Percentiles rank a stretch among this genome's conserved stretches.
Evolutionary conservation across 2,113 vertebrate genomes (phyloP).

Genomic region (Craseonycteris thonglongyai): DNA sequence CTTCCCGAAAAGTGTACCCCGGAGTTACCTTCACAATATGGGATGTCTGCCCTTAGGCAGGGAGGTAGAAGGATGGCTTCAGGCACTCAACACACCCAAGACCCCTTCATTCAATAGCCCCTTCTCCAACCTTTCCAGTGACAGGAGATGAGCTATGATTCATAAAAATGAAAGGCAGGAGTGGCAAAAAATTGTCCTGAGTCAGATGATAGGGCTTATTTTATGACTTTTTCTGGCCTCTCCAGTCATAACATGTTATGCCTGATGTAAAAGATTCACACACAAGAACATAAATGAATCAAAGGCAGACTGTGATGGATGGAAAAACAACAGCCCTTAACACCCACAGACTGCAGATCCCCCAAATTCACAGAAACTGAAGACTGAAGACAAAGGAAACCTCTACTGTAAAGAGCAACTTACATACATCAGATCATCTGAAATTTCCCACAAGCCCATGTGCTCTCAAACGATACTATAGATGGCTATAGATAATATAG

Average conservation of each 20-base stretch:
- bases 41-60: neutral
- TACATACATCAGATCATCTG: neutral
- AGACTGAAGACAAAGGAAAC: neutral
- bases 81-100: neutral
- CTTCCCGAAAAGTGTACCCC: neutral
- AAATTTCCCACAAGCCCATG: neutral
- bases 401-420: neutral
- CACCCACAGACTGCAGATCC: neutral
- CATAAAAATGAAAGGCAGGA: neutral
- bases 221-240: neutral
- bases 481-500: neutral
- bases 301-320: neutral
- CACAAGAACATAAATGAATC: neutral
- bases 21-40: neutral
- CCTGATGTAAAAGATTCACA: neutral
- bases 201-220: neutral
- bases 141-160: neutral
- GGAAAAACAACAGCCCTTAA: slow-evolving; percentile 21
- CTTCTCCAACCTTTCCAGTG: neutral
- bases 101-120: neutral
- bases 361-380: neutral
- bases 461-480: neutral
- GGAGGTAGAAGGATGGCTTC: neutral
- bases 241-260: neutral
- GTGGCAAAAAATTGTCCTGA: neutral